Evolutionary conservation across 2,797 vertebrate species (phyloP).

Genomic region (Bucorvus abyssinicus): DNA sequence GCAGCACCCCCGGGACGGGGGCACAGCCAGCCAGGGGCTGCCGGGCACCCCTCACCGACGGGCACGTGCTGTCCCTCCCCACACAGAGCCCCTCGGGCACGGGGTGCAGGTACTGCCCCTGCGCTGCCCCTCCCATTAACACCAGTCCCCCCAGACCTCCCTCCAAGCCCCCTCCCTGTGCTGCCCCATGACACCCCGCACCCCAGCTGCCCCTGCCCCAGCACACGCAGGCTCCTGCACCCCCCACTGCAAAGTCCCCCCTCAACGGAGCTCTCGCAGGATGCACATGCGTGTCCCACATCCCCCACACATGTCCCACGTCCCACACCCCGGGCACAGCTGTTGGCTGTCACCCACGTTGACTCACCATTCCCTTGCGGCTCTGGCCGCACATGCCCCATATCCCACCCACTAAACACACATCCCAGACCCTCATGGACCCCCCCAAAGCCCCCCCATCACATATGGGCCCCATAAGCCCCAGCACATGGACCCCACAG

Average conservation of each 20-base stretch:
- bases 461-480: accelerated
- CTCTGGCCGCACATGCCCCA: not conserved
- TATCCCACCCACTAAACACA: not conserved
- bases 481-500: not conserved
- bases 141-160: not conserved
- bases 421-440: not conserved
- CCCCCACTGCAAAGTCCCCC: not conserved
- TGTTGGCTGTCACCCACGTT: accelerated
- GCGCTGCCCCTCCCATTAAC: accelerated
- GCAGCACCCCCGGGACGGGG: not conserved
- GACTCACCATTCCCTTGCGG: not conserved
- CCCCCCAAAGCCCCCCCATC: not conserved
- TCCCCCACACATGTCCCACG: not conserved
- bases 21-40: not conserved
- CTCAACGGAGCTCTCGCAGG: not conserved
- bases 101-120: not conserved
- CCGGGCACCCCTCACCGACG: accelerated
- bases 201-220: not conserved
- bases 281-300: accelerated
- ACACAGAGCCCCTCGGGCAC: not conserved
- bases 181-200: not conserved
- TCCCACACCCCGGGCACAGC: too few relatives aligned
- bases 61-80: not conserved
- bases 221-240: accelerated
- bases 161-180: not conserved